phyloP scores from a whole-genome alignment of 1,140 invertebrate genomes.

The Sycobia sp. region DNA sequence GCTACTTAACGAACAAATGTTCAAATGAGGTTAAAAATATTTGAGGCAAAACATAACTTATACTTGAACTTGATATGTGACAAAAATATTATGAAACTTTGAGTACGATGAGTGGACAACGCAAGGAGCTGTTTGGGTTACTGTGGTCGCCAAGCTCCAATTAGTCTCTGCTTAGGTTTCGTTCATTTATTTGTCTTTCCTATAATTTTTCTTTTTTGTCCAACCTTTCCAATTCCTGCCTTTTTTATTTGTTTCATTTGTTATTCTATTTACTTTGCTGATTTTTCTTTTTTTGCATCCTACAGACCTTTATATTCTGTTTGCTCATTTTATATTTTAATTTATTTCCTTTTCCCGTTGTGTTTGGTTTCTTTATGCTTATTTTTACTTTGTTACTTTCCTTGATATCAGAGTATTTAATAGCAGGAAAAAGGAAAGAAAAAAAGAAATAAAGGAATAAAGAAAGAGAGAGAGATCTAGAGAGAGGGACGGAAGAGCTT shows the following conservation, averaged over 20 bases:
- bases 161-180: conserved; percentile 51
- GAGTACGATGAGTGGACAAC: conserved; percentile 45
- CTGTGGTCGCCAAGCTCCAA: conserved; percentile 60
- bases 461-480: no score
- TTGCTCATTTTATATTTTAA: not conserved
- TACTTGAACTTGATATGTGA: not conserved
- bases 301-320: conserved; percentile 31
- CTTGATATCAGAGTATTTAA: conserved; percentile 37
- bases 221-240: conserved; percentile 34
- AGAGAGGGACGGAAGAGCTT: not conserved
- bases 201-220: conserved; percentile 35
- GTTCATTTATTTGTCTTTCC: conserved; percentile 40
- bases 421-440: not conserved
- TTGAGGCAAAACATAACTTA: conserved; percentile 1
- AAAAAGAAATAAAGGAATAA: no score
- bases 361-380: conserved; percentile 32
- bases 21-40: conserved; percentile 3
- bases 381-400: conserved; percentile 44
- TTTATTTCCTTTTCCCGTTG: not conserved
- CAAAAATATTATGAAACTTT: conserved; percentile 20
- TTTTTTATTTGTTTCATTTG: not conserved
- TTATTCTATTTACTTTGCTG: conserved; percentile 7
- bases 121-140: conserved; percentile 60
- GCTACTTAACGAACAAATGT: conserved; percentile 29
- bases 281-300: conserved; percentile 8